Percentiles rank a stretch among this genome's conserved stretches.
These are phyloP conservation scores for Ariolimax columbianus DNA, from an alignment of 2,888 invertebrate species.

Conservation along the genomic window DNA sequence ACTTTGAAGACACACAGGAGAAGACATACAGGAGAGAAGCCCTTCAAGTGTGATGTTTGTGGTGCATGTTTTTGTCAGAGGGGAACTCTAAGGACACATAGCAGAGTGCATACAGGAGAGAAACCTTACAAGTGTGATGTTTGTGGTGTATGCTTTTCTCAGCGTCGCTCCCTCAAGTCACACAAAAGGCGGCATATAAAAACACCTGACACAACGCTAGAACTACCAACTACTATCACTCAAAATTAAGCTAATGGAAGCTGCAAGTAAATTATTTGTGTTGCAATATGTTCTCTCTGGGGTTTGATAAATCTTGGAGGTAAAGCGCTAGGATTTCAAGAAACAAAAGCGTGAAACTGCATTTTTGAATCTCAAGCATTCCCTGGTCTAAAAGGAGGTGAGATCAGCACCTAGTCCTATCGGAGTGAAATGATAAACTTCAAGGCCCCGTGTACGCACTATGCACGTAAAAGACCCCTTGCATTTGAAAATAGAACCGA, in stretches of 20 bases:
- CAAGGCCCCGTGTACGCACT: too few relatives aligned
- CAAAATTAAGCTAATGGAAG: not conserved
- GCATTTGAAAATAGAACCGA: too few relatives aligned
- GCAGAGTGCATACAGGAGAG: constrained; percentile 15
- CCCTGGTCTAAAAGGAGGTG: too few relatives aligned
- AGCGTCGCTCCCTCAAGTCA: not conserved
- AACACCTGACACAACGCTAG: not conserved
- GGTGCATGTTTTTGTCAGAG: constrained; percentile 13
- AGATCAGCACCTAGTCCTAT: too few relatives aligned
- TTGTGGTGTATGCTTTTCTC: not conserved
- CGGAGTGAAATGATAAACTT: too few relatives aligned
- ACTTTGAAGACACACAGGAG: constrained; percentile 13
- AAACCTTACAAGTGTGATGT: constrained; percentile 35
- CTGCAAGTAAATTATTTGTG: too few relatives aligned
- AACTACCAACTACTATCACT: not conserved
- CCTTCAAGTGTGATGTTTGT: constrained; percentile 35
- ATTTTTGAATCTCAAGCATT: too few relatives aligned
- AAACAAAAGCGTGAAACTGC: too few relatives aligned
- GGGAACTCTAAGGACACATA: constrained; percentile 23
- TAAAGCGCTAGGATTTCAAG: too few relatives aligned
- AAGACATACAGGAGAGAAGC: constrained; percentile 30
- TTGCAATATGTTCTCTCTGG: too few relatives aligned
- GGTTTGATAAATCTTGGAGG: too few relatives aligned
- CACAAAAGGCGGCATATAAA: constrained; percentile 9
- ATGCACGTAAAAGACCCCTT: too few relatives aligned